Evolutionary conservation across 1,140 invertebrate genomes (phyloP), one percentile per base, ranked within the genome.

Genomic region (Magallana gigas): DNA sequence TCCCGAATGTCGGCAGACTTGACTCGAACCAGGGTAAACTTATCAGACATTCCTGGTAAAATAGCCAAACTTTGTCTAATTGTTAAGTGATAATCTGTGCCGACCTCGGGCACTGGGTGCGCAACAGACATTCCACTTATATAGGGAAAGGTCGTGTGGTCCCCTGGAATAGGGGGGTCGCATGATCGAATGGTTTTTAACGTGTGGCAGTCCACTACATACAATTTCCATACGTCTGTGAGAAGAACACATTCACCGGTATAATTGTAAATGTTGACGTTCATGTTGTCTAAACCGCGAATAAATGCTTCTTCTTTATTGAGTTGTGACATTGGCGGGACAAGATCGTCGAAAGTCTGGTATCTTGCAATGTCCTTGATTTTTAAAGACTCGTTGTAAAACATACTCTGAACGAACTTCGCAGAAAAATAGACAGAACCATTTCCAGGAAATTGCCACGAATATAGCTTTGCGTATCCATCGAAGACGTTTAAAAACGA

Each of bases 171-270:
- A 1, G 14, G 56, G 9, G 90, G 88, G 11, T 71, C 84, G 8
- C 92, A 62, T 4, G 86, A 57, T 1, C 82, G 18, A 14, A 91
- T 85, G 16, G 92, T 93, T 1, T 89, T 64, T 48, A 94, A 86
- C 18, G 87, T 89, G 3, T 76, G 36, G 1, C 89, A 86, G 14
- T 90, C 81, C 57, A 94, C 88, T 81, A 91, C 83, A 84, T 94
- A 94, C 14, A 91, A 56, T 57, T 93, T 93, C 93, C 93, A 94
- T 84, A 91, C 91, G 87, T 94, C 93, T 83, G 89, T 93, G 16
- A 93, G 57, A 8, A 90, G 90, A 36, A 92, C 88, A 14, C 58
- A 84, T 6, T 86, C 36, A 36, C 91, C 84, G 3, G 56, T 81
- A 57, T 91, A 90, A 48, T 84, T 84, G 59, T 91, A 91, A 7